Percentiles rank a stretch among this genome's conserved stretches.
Evolutionary conservation across 2,888 invertebrate species (phyloP).

Genomic region (Agrenia bidenticulata): DNA sequence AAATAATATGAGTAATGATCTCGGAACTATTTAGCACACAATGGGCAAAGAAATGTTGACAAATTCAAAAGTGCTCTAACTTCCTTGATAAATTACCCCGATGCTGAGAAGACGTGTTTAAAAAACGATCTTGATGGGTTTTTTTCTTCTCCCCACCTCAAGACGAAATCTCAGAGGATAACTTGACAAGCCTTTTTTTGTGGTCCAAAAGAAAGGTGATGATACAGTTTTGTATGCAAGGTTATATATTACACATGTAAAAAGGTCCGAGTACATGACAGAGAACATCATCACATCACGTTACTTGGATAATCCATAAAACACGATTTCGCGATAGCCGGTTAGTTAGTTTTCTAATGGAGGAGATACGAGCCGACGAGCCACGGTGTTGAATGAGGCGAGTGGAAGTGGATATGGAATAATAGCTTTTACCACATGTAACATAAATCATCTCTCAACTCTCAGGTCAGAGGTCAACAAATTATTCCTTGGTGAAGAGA

Average conservation of each 20-base stretch:
- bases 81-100: no score
- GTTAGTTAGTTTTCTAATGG: slow-evolving; percentile 10
- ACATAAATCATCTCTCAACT: slow-evolving; percentile 38
- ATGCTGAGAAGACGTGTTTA: no score
- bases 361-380: background rate
- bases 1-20: no score
- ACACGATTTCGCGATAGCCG: slow-evolving; percentile 19
- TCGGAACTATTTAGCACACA: no score
- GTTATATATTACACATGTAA: slow-evolving; percentile 5
- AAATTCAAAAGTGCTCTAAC: no score
- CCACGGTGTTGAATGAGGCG: background rate
- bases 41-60: no score
- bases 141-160: background rate
- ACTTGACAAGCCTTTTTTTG: background rate
- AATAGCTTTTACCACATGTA: slow-evolving; percentile 41
- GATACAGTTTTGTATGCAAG: background rate
- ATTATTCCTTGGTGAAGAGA: slow-evolving; percentile 32
- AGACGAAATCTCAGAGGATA: no score
- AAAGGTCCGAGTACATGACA: background rate
- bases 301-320: slow-evolving; percentile 20
- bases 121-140: background rate
- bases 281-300: slow-evolving; percentile 6
- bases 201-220: background rate
- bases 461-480: slow-evolving; percentile 41
- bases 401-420: slow-evolving; percentile 28